Percentiles rank a stretch among this genome's conserved stretches.
Conservation (phyloP, 2,888 invertebrate species). For the Antheraea yamamai region DNA sequence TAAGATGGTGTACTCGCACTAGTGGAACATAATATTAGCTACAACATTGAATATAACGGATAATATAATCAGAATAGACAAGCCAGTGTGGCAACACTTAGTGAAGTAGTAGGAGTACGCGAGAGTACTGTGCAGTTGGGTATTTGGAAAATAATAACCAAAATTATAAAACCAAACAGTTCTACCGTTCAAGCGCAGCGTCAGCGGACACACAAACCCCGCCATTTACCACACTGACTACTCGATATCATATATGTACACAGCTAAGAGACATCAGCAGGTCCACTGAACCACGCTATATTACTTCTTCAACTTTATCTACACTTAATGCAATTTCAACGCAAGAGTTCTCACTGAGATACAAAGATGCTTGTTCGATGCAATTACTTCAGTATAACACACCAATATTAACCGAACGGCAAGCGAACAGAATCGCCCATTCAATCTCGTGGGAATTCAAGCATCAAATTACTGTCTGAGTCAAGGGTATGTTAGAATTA, state of each 20-base stretch:
- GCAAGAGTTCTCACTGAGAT: background rate
- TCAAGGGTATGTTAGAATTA: background rate
- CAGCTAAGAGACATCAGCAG: slow-evolving; percentile 2
- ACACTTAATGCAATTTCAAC: background rate
- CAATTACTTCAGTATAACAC: background rate
- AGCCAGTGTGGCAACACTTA: slow-evolving; percentile 8
- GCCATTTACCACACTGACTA: slow-evolving; percentile 7
- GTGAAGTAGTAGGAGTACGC: background rate
- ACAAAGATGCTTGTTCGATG: background rate
- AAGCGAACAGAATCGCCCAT: too few relatives aligned
- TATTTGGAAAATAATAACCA: background rate
- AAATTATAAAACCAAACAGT: background rate
- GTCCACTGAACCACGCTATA: background rate
- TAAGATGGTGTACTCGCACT: background rate
- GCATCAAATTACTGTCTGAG: background rate
- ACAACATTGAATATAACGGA: slow-evolving; percentile 8
- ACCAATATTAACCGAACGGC: too few relatives aligned
- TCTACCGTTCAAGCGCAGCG: slow-evolving; percentile 6
- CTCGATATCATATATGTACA: background rate
- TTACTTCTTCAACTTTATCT: background rate
- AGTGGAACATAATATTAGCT: slow-evolving; percentile 3
- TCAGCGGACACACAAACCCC: background rate
- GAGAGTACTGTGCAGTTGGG: background rate
- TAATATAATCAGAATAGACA: background rate
- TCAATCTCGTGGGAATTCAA: background rate